Conservation (phyloP, 2,888 invertebrate species). For the Aelia acuminata region DNA sequence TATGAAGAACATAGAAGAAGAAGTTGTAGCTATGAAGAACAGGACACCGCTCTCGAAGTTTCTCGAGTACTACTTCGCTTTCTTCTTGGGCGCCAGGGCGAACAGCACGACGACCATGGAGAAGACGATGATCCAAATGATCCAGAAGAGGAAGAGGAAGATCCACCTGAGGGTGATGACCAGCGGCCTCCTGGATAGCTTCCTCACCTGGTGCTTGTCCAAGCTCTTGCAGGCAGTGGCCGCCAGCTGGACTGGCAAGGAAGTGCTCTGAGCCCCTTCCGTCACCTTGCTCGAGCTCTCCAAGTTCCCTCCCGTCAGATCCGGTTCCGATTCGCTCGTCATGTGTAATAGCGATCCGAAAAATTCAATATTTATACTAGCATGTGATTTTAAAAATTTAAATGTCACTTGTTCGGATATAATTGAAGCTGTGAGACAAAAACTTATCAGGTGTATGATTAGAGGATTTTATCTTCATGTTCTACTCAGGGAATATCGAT, state of each 20-base stretch:
- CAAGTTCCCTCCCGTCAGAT: background rate
- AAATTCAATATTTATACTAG: background rate
- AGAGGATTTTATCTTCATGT: no score
- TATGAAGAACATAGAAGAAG: no score
- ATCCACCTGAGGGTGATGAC: background rate
- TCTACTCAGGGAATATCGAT: no score
- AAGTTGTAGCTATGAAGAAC: no score
- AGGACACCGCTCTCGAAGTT: no score
- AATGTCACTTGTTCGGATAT: background rate
- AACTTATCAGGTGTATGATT: no score
- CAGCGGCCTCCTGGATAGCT: background rate
- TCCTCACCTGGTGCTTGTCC: background rate
- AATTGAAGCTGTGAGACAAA: background rate
- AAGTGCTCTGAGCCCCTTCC: background rate
- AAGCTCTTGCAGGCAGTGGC: background rate
- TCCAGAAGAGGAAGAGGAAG: background rate
- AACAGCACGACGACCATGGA: background rate
- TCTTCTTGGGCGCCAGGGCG: background rate
- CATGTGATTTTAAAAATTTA: background rate
- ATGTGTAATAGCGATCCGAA: background rate
- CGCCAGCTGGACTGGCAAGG: background rate
- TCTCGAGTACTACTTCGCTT: background rate
- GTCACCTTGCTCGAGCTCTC: no score
- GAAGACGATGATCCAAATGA: background rate
- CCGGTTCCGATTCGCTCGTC: background rate